phyloP scores from a whole-genome alignment of 2,113 vertebrate genomes.

The Heteronetta atricapilla region DNA sequence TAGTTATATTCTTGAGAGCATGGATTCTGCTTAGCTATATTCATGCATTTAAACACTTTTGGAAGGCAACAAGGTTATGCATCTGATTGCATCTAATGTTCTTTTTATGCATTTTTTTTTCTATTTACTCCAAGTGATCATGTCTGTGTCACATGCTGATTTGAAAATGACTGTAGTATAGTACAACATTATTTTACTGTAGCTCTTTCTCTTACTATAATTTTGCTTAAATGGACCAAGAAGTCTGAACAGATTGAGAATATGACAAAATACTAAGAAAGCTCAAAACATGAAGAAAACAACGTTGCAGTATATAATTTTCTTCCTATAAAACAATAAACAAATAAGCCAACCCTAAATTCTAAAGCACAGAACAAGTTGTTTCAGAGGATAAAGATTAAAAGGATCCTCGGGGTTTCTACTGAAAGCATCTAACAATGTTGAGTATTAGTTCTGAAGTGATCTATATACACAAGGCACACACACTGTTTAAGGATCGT shows the following conservation, averaged over 20 bases:
- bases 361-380: background rate
- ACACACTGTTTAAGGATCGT: constrained; percentile 1
- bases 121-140: background rate
- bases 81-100: background rate
- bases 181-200: background rate
- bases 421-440: background rate
- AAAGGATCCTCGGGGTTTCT: background rate
- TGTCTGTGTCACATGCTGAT: background rate
- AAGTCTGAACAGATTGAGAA: background rate
- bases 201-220: background rate
- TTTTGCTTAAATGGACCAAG: background rate
- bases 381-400: background rate
- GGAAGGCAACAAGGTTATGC: background rate
- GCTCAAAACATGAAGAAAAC: background rate
- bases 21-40: background rate
- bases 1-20: background rate
- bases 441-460: background rate
- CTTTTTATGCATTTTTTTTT: background rate
- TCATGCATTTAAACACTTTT: background rate
- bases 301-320: rapidly evolving
- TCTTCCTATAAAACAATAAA: background rate
- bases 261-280: background rate
- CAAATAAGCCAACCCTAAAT: background rate
- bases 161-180: background rate
- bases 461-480: constrained; percentile 1